phyloP scores from a whole-genome alignment of 2,113 vertebrate species.

The Dinomys branickii region DNA sequence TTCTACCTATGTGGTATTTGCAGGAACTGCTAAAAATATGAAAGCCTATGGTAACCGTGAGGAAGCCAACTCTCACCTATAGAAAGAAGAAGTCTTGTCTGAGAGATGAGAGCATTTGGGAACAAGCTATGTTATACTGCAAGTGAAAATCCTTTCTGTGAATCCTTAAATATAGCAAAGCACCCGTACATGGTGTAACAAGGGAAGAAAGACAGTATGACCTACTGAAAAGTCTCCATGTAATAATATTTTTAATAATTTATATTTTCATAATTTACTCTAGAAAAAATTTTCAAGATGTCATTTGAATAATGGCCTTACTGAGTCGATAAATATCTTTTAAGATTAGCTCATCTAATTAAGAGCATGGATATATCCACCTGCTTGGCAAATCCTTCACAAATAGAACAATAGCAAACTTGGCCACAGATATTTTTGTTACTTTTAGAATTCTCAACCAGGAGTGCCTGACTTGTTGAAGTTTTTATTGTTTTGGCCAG shows the following conservation, averaged over 20 bases:
- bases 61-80: constrained; percentile 31
- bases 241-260: neutral
- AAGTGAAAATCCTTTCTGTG: neutral
- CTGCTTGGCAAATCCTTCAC: neutral
- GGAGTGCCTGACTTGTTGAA: neutral
- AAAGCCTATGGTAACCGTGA: neutral
- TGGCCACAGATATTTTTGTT: neutral
- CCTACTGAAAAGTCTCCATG: neutral
- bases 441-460: constrained; percentile 45
- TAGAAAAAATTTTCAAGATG: neutral
- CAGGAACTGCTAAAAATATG: constrained; percentile 22
- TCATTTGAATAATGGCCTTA: neutral
- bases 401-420: constrained; percentile 11
- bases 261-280: neutral
- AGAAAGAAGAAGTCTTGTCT: constrained; percentile 17
- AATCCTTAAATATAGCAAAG: neutral
- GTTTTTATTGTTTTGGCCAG: constrained; percentile 31
- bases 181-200: neutral
- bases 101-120: neutral
- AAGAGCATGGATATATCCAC: neutral
- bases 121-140: constrained; percentile 17
- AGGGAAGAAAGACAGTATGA: neutral
- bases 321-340: neutral
- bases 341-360: neutral
- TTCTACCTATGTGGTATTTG: neutral